These are phyloP conservation scores for Capitella teleta DNA, from an alignment of 1,140 invertebrate species.

Conservation along the genomic window DNA sequence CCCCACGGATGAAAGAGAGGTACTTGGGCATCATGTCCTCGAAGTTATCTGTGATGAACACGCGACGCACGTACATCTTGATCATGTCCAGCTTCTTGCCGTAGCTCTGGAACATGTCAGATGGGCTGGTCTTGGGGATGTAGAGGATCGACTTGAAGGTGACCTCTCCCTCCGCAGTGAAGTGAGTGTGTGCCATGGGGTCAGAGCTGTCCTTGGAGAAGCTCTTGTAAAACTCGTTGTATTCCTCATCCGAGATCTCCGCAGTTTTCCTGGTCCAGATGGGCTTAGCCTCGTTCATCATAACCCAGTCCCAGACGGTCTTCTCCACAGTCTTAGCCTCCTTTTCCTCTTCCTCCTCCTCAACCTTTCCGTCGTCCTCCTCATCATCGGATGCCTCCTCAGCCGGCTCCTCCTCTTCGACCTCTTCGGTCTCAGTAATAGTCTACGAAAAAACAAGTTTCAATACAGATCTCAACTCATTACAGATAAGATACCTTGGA, in stretches of 20 bases:
- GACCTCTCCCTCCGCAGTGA: constrained; percentile 96
- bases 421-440: constrained; percentile 54
- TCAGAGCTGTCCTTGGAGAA: constrained; percentile 82
- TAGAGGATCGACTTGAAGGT: constrained; percentile 94
- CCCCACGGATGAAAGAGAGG: constrained; percentile 82
- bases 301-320: constrained; percentile 96
- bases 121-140: constrained; percentile 75
- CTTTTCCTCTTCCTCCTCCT: constrained; percentile 52
- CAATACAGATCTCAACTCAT: not conserved
- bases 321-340: constrained; percentile 92
- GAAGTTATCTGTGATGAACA: constrained; percentile 99
- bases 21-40: constrained; percentile 99
- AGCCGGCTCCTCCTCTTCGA: constrained; percentile 48
- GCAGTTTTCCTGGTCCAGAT: constrained; percentile 90
- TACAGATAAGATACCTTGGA: constrained; percentile 54
- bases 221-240: constrained; percentile 86
- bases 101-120: constrained; percentile 90
- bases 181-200: constrained; percentile 82
- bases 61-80: constrained; percentile 80
- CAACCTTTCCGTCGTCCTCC: constrained; percentile 43
- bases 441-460: not conserved
- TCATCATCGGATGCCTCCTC: constrained; percentile 42
- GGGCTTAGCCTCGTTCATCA: constrained; percentile 91
- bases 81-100: constrained; percentile 58
- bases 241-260: constrained; percentile 79